Percentiles rank a stretch among this genome's conserved stretches.
Conservation (phyloP, 2,888 invertebrate genomes). For the Charanyca ferruginea region DNA sequence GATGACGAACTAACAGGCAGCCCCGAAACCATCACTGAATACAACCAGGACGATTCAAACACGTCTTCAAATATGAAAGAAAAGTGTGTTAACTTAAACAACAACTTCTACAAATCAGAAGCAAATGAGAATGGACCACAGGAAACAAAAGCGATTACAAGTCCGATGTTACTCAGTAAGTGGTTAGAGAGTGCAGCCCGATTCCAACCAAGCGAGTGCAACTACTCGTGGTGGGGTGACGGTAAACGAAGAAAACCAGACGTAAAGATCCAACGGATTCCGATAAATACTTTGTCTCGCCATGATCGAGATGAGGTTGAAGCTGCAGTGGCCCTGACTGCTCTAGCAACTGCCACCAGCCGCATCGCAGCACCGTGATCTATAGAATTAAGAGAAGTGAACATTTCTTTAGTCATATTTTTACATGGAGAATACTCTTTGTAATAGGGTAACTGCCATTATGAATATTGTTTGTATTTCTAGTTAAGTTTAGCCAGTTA, state of each 20-base stretch:
- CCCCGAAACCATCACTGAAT: conserved; percentile 74
- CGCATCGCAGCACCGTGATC: conserved; percentile 77
- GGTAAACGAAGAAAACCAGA: conserved; percentile 80
- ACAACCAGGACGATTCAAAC: conserved; percentile 79
- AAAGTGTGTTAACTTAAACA: conserved; percentile 79
- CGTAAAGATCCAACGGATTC: conserved; percentile 71
- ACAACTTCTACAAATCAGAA: conserved; percentile 79
- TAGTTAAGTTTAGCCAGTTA: conserved; percentile 50
- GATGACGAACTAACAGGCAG: conserved; percentile 76
- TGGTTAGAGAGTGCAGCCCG: conserved; percentile 95
- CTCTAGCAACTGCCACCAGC: conserved; percentile 89
- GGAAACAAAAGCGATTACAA: conserved; percentile 81
- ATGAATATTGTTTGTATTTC: conserved; percentile 59
- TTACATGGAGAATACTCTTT: conserved; percentile 52
- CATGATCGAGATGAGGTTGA: conserved; percentile 94
- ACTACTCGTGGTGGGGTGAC: conserved; percentile 93
- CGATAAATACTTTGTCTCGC: conserved; percentile 75
- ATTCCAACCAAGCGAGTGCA: conserved; percentile 93
- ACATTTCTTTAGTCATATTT: conserved; percentile 15
- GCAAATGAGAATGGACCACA: conserved; percentile 65
- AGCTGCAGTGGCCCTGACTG: conserved; percentile 94
- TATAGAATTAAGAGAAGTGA: conserved; percentile 8
- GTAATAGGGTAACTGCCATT: conserved; percentile 63
- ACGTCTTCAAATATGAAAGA: conserved; percentile 78
- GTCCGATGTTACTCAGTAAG: conserved; percentile 93